Conservation (phyloP, 2,888 invertebrate species). For the Loripinus fragilis region DNA sequence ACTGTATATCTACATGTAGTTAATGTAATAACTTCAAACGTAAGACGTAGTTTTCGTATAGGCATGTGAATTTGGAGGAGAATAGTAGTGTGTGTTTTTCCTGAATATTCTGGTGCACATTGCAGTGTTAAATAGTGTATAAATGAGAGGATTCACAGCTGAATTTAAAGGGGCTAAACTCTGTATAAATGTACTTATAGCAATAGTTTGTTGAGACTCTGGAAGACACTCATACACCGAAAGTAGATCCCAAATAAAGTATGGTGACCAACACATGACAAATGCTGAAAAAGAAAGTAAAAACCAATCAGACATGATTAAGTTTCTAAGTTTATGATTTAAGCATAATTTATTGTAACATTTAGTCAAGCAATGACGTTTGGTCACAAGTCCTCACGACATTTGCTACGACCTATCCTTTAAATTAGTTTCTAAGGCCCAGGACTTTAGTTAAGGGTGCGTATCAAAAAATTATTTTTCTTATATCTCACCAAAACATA, state of each 20-base stretch:
- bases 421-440: no score
- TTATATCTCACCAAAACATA: no score
- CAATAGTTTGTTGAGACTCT: constrained; percentile 80
- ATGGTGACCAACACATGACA: constrained; percentile 76
- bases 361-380: no score
- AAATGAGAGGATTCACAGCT: constrained; percentile 96
- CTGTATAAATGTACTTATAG: constrained; percentile 95
- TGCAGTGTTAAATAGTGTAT: constrained; percentile 95
- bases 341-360: no score
- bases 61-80: constrained; percentile 40
- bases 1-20: no score
- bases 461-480: no score
- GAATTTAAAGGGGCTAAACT: constrained; percentile 96
- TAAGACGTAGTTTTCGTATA: background rate
- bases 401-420: no score
- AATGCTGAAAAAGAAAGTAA: constrained; percentile 64
- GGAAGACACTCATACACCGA: constrained; percentile 59
- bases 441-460: no score
- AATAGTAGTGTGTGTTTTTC: constrained; percentile 45
- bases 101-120: constrained; percentile 88
- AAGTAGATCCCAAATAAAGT: constrained; percentile 73
- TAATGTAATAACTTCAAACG: no score
- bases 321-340: no score
- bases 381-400: no score
- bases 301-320: no score